phyloP scores from a whole-genome alignment of 2,888 invertebrate genomes.

The Priocnemis perturbator region DNA sequence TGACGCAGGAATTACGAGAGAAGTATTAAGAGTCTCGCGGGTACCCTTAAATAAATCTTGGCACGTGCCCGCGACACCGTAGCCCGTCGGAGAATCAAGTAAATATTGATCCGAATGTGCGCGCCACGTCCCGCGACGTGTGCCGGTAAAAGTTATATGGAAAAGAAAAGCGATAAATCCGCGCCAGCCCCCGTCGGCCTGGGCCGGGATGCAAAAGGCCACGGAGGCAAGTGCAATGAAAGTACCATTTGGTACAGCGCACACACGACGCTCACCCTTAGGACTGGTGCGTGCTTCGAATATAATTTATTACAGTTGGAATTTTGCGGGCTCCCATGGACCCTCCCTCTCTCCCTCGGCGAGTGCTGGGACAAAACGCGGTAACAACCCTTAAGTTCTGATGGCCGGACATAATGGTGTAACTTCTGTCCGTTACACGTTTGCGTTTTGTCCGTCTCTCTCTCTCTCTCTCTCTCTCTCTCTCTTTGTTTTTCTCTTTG shows the following conservation, averaged over 20 bases:
- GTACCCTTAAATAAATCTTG: constrained; percentile 33
- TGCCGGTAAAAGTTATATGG: constrained; percentile 26
- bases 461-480: no score
- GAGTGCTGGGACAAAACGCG: constrained; percentile 22
- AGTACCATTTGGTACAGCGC: constrained; percentile 67
- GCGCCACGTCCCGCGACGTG: no score
- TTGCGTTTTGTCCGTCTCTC: constrained; percentile 21
- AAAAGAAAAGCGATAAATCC: constrained; percentile 62
- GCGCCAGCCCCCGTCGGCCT: constrained; percentile 22
- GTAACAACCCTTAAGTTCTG: constrained; percentile 54
- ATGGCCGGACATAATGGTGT: constrained; percentile 30
- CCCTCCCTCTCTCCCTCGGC: constrained; percentile 35
- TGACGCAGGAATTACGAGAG: background rate
- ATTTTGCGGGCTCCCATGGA: constrained; percentile 53
- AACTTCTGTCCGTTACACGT: constrained; percentile 32
- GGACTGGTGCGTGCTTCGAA: constrained; percentile 67
- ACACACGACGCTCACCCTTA: constrained; percentile 54
- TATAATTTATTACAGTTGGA: constrained; percentile 68
- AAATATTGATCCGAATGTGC: background rate
- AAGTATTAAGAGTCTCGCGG: background rate
- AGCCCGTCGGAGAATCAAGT: constrained; percentile 15
- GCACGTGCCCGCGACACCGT: constrained; percentile 24
- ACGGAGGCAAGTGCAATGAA: constrained; percentile 67
- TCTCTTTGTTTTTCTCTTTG: constrained; percentile 2
- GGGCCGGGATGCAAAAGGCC: constrained; percentile 61